These are phyloP conservation scores for Spinus olivaceus DNA, from an alignment of 2,797 vertebrate species.

Conservation along the genomic window DNA sequence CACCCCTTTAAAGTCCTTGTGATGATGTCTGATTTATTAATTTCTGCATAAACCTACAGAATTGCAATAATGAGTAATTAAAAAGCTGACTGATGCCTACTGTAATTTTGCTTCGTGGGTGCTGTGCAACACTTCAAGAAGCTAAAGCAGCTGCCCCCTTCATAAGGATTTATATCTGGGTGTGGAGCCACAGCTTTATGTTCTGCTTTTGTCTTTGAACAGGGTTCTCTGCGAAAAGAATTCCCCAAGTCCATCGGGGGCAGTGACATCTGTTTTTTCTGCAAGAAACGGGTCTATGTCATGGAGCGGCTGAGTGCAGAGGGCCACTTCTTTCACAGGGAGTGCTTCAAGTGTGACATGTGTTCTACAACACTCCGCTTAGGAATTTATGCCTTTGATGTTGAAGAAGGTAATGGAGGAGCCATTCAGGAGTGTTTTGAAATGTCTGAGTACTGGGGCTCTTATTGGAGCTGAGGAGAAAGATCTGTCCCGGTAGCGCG, in stretches of 20 bases:
- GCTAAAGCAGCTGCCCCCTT: background rate
- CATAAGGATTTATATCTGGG: background rate
- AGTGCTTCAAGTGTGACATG: constrained; percentile 92
- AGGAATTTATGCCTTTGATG: constrained; percentile 88
- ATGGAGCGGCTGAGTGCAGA: constrained; percentile 92
- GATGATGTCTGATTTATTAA: background rate
- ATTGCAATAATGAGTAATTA: background rate
- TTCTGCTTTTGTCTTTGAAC: background rate
- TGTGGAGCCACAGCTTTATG: background rate
- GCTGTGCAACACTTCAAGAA: background rate
- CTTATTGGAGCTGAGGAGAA: background rate
- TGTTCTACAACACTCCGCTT: constrained; percentile 85
- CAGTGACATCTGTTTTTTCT: constrained; percentile 88
- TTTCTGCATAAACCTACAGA: background rate
- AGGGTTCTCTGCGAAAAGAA: constrained; percentile 82
- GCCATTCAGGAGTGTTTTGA: background rate
- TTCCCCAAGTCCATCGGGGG: constrained; percentile 86
- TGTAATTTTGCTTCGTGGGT: background rate
- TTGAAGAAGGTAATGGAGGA: constrained; percentile 82
- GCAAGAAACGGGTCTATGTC: constrained; percentile 90
- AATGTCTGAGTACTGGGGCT: background rate
- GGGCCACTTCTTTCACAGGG: constrained; percentile 93
- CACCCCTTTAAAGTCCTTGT: background rate
- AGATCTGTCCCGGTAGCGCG: background rate
- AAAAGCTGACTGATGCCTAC: background rate